These are phyloP conservation scores for Ormyrus thymus DNA, from an alignment of 2,888 invertebrate species.

Conservation along the genomic window DNA sequence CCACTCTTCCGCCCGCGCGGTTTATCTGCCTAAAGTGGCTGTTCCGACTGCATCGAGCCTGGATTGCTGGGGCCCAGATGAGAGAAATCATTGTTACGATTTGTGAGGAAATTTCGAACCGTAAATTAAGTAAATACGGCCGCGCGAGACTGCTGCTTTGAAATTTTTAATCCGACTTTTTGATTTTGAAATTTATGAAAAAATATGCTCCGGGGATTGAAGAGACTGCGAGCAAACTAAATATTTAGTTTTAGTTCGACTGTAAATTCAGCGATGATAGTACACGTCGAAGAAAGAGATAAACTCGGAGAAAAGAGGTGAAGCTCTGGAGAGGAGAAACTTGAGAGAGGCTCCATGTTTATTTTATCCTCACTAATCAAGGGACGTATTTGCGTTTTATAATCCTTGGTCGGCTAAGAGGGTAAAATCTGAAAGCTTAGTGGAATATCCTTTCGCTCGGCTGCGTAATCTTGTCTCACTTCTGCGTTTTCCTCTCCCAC, in stretches of 20 bases:
- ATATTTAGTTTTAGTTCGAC: conserved; percentile 42
- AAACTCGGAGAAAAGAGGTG: conserved; percentile 24
- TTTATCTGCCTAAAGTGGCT: conserved; percentile 73
- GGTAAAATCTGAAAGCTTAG: conserved; percentile 74
- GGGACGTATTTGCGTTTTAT: conserved; percentile 75
- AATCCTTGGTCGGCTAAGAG: conserved; percentile 73
- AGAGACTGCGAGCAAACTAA: conserved; percentile 5
- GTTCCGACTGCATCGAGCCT: conserved; percentile 58
- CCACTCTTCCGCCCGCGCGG: conserved; percentile 65
- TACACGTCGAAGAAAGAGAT: conserved; percentile 3
- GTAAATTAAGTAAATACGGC: no score
- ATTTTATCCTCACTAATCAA: conserved; percentile 73
- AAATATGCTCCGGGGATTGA: not conserved
- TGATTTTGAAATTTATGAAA: no score
- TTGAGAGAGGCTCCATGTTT: conserved; percentile 66
- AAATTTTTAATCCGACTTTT: no score
- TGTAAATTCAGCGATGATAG: conserved; percentile 15
- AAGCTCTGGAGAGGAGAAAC: conserved; percentile 45
- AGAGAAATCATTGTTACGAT: conserved; percentile 22
- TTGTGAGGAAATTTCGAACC: no score
- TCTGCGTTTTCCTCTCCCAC: conserved; percentile 29
- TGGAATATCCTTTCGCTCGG: conserved; percentile 57
- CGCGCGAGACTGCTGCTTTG: no score
- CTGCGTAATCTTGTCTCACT: conserved; percentile 51
- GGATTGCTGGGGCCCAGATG: not conserved